These are phyloP conservation scores for Bombylius discolor DNA, from an alignment of 2,888 invertebrate genomes.

Conservation along the genomic window DNA sequence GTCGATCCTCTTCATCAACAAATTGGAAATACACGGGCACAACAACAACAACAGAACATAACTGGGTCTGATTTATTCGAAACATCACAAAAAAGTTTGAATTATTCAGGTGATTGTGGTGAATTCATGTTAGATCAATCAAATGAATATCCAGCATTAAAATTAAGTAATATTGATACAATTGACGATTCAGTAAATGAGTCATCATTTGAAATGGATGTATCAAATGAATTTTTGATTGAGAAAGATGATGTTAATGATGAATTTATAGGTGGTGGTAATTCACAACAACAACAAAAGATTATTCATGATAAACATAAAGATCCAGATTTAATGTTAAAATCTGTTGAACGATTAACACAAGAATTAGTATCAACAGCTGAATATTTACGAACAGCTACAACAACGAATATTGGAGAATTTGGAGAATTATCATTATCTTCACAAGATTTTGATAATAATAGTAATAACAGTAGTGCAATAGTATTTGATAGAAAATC, in stretches of 20 bases:
- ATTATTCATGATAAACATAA: constrained; percentile 35
- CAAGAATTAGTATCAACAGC: constrained; percentile 52
- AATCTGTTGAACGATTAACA: constrained; percentile 51
- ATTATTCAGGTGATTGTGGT: constrained; percentile 22
- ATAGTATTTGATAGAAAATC: constrained; percentile 11
- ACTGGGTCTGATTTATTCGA: constrained; percentile 17
- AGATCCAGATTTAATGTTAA: constrained; percentile 55
- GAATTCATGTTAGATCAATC: constrained; percentile 22
- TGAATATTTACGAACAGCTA: constrained; percentile 42
- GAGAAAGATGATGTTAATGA: constrained; percentile 28
- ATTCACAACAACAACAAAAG: constrained; percentile 8
- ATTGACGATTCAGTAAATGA: constrained; percentile 34
- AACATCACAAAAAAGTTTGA: constrained; percentile 19
- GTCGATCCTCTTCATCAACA: constrained; percentile 9
- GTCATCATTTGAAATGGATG: constrained; percentile 36
- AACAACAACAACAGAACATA: constrained; percentile 15
- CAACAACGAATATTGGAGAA: constrained; percentile 14
- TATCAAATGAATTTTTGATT: constrained; percentile 38
- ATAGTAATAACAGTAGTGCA: constrained; percentile 10
- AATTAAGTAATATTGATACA: constrained; percentile 28
- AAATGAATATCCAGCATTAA: constrained; percentile 39
- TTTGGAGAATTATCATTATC: background rate
- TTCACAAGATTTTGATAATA: constrained; percentile 12
- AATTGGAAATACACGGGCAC: constrained; percentile 13
- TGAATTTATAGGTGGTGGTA: constrained; percentile 20